Evolutionary conservation across 2,113 vertebrate genomes (phyloP), one percentile per base, ranked within the genome.

Genomic region (Reinhardtius hippoglossoides): DNA sequence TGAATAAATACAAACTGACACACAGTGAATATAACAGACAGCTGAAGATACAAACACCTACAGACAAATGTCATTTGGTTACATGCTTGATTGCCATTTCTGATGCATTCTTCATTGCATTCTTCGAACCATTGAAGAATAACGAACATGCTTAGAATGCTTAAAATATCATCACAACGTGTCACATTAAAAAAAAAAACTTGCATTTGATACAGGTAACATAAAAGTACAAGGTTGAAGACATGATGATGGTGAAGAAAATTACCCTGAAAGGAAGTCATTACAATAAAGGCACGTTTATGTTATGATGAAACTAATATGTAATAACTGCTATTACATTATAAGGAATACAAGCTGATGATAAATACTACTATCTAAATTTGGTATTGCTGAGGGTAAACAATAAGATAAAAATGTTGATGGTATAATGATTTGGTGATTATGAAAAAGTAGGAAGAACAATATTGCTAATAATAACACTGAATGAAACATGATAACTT

Each of bases 61-160:
- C 71, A 77, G 76, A 92, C 88, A 87, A 87, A 88, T 87, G 83
- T 82, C 26, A 83, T 87, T 81, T 81, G 50, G 68, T 80, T 66
- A 90, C 91, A 93, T 92, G 92, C 88, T 91, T 84, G 70, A 81
- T 80, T 81, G 77, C 58, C 71, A 81, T 79, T 55, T 80, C 80
- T 85, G 77, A 86, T 4, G 74, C 89, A 91, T 91, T 92, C 91
- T 85, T 75, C 67, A 59, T 80, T 75, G 83, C 76, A 91, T 92
- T 92, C 91, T 92, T 91, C 76, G 56, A 87, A 79, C 79, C 69
- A 24, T 48, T 89, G 84, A 87, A 92, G 85, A 93, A 89, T 86
- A 83, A 86, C 44, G 74, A 87, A 76, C 91, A 91, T 93, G 92
- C 91, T 88, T 65, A 62, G 88, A 91, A 92, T 93, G 88, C 75